These are phyloP conservation scores for Andrena bicolor DNA, from an alignment of 2,888 invertebrate genomes.

Conservation along the genomic window DNA sequence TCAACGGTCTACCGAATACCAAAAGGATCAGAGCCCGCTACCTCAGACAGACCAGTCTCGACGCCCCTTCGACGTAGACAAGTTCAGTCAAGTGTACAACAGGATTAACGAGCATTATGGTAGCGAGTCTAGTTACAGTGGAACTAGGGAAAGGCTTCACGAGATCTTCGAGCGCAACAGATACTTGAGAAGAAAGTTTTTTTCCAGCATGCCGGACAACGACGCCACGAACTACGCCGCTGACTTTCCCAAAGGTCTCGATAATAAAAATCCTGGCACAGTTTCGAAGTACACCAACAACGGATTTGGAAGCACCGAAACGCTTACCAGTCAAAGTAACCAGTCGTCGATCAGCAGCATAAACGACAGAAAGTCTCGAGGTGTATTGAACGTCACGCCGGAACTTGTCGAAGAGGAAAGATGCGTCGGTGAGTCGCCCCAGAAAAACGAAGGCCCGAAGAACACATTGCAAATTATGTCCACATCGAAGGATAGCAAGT, in stretches of 20 bases:
- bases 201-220: conserved; percentile 70
- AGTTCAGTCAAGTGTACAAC: conserved; percentile 23
- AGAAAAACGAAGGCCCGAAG: neutral
- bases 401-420: conserved; percentile 60
- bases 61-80: neutral
- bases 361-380: conserved; percentile 78
- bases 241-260: conserved; percentile 9
- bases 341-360: conserved; percentile 80
- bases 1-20: neutral
- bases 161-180: conserved; percentile 83
- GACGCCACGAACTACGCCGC: neutral
- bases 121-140: conserved; percentile 63
- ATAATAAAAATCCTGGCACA: conserved; percentile 7
- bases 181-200: conserved; percentile 80
- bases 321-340: conserved; percentile 82
- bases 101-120: neutral
- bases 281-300: conserved; percentile 32
- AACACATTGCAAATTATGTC: neutral
- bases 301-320: conserved; percentile 83
- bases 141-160: conserved; percentile 81
- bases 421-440: neutral
- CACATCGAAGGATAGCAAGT: conserved; percentile 25
- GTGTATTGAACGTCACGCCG: conserved; percentile 75
- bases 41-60: neutral
- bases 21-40: neutral